Evolutionary conservation across 2,113 vertebrate species (phyloP).

Genomic region (Propithecus coquereli): DNA sequence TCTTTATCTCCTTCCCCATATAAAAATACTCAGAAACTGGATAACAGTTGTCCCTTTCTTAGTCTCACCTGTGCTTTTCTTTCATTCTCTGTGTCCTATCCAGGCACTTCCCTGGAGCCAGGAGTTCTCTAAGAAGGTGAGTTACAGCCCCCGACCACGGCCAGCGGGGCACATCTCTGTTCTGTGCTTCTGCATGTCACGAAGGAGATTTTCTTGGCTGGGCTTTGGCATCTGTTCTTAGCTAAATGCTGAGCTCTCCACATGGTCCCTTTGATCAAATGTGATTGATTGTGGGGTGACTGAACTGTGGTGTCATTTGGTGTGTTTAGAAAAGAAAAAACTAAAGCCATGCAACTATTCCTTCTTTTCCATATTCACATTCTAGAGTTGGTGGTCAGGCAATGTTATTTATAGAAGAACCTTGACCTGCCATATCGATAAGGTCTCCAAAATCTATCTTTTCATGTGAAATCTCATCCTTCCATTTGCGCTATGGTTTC

Average conservation of each 20-base stretch:
- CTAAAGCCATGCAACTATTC: not conserved
- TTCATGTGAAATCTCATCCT: not conserved
- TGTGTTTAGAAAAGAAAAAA: constrained; percentile 33
- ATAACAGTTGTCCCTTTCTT: not conserved
- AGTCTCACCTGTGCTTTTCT: not conserved
- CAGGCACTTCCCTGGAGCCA: not conserved
- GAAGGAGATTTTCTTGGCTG: not conserved
- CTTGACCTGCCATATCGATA: not conserved
- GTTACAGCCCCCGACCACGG: not conserved
- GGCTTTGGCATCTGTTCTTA: not conserved
- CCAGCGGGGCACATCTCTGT: not conserved
- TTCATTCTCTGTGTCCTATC: not conserved
- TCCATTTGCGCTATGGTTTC: not conserved
- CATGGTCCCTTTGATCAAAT: not conserved
- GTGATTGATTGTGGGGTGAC: not conserved
- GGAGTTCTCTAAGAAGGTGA: not conserved
- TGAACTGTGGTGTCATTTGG: not conserved
- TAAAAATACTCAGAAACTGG: constrained; percentile 16
- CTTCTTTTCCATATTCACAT: not conserved
- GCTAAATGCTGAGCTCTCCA: not conserved
- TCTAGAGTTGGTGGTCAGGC: not conserved
- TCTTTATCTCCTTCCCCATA: not conserved
- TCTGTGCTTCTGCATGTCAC: not conserved
- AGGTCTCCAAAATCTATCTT: not conserved
- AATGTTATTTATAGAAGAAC: not conserved